Conservation (phyloP, 2,797 vertebrate species). For the Paguma larvata region DNA sequence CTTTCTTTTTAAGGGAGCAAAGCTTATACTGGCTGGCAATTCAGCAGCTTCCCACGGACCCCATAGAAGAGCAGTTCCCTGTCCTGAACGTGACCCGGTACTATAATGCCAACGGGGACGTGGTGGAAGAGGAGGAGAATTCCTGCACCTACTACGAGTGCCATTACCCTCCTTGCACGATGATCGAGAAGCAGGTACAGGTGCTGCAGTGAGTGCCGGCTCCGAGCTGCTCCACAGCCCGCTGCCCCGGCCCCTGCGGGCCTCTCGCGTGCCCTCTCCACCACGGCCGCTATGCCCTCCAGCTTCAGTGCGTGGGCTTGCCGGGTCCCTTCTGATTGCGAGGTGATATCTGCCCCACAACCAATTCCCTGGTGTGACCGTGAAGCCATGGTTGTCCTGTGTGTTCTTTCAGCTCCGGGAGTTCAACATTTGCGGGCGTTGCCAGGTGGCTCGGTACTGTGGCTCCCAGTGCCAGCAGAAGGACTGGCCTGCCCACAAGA, state of each 20-base stretch:
- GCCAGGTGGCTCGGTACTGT: slow-evolving; percentile 98
- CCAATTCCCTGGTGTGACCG: neutral
- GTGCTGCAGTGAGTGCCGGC: too few species aligned
- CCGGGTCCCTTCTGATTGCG: neutral
- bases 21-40: slow-evolving; percentile 99
- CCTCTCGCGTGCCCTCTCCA: neutral
- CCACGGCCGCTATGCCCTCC: neutral
- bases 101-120: slow-evolving; percentile 98
- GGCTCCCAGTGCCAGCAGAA: slow-evolving; percentile 99
- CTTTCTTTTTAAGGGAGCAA: slow-evolving; percentile 93
- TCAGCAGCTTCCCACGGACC: slow-evolving; percentile 98
- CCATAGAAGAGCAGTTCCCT: slow-evolving; percentile 98
- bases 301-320: neutral
- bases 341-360: neutral
- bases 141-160: slow-evolving; percentile 99
- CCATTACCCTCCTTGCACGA: slow-evolving; percentile 98
- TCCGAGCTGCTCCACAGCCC: neutral
- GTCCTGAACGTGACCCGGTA: slow-evolving; percentile 97
- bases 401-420: slow-evolving; percentile 92
- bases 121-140: slow-evolving; percentile 98
- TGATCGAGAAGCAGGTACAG: slow-evolving; percentile 98
- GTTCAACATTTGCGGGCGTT: slow-evolving; percentile 99
- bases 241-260: neutral
- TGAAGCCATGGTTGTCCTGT: neutral
- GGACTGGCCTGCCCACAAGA: slow-evolving; percentile 99